Conservation (phyloP, 2,888 invertebrate species). For the Tanaodytes sp. region DNA sequence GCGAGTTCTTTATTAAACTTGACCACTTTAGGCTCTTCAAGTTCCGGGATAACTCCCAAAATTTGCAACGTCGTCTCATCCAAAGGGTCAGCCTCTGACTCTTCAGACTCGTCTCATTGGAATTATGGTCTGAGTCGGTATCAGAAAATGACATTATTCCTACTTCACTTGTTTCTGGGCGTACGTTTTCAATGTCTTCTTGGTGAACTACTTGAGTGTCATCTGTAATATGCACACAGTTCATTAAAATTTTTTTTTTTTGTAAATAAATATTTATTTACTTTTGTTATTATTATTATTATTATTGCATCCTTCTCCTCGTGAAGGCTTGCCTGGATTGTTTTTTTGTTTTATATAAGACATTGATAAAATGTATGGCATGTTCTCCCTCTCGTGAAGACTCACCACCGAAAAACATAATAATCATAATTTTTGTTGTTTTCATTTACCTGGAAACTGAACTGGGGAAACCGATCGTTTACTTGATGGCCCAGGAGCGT, state of each 20-base stretch:
- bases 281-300: neutral
- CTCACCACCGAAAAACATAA: neutral
- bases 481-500: too few species aligned
- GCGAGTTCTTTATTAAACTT: neutral
- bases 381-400: constrained; percentile 1
- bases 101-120: neutral
- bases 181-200: too few species aligned
- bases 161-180: too few species aligned
- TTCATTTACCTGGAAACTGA: neutral
- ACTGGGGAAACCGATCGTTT: too few species aligned
- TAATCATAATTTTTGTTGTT: too few species aligned
- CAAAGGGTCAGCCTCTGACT: neutral
- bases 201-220: neutral
- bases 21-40: neutral
- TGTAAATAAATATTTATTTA: too few species aligned
- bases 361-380: neutral
- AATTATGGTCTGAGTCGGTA: neutral
- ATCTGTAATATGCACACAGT: too few species aligned
- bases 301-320: neutral
- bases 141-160: too few species aligned
- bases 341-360: too few species aligned
- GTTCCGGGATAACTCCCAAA: neutral
- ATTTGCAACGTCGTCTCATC: neutral
- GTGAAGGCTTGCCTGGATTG: neutral
- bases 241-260: too few species aligned